These are phyloP conservation scores for Xylota sylvarum DNA, from an alignment of 2,888 invertebrate genomes.

Conservation along the genomic window DNA sequence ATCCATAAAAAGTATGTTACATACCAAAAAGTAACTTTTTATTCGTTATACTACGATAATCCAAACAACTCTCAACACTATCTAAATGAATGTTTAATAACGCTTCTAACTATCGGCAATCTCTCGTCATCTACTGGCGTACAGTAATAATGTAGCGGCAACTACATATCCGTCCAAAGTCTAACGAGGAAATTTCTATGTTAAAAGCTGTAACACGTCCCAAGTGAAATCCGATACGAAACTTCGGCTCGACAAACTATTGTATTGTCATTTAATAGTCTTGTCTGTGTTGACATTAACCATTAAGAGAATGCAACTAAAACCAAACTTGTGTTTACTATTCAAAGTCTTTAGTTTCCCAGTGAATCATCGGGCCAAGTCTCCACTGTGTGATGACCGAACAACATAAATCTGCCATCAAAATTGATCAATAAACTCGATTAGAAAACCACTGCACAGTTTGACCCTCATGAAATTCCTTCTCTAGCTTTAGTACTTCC, in stretches of 20 bases:
- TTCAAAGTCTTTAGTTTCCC: constrained; percentile 5
- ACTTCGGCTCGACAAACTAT: constrained; percentile 47
- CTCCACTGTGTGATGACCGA: constrained; percentile 16
- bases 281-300: constrained; percentile 33
- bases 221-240: constrained; percentile 47
- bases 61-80: background rate
- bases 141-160: constrained; percentile 21
- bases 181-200: background rate
- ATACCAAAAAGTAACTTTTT: background rate
- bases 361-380: constrained; percentile 40
- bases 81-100: constrained; percentile 46
- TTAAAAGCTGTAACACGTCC: constrained; percentile 18
- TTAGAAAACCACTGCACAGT: constrained; percentile 35
- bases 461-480: constrained; percentile 59
- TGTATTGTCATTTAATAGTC: constrained; percentile 55
- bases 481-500: constrained; percentile 5
- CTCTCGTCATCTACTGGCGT: constrained; percentile 18
- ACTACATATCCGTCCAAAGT: constrained; percentile 16
- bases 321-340: constrained; percentile 55
- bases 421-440: constrained; percentile 71
- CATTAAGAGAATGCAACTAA: constrained; percentile 39
- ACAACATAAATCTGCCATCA: constrained; percentile 58
- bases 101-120: constrained; percentile 36
- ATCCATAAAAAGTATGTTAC: constrained; percentile 6
- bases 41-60: background rate